Percentiles rank a stretch among this genome's conserved stretches.
Evolutionary conservation across 2,113 vertebrate species (phyloP).

Genomic region (Muntiacus muntjak): DNA sequence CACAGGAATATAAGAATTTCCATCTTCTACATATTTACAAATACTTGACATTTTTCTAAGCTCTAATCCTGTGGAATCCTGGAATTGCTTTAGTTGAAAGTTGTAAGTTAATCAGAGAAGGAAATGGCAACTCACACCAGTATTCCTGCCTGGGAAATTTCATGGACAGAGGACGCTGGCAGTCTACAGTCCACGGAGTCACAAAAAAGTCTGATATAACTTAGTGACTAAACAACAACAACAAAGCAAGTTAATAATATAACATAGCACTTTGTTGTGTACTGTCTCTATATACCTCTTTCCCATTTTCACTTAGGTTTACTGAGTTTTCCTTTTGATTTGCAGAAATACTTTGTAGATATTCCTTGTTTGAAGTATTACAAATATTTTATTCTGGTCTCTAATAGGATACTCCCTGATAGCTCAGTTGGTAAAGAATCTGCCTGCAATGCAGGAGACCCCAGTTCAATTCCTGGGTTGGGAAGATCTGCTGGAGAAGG

Average conservation of each 20-base stretch:
- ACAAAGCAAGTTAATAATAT: background rate
- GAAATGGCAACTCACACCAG: background rate
- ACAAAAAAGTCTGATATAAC: background rate
- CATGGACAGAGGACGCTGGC: background rate
- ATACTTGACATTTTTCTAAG: background rate
- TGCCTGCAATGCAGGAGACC: background rate
- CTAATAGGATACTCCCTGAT: background rate
- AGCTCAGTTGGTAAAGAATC: background rate
- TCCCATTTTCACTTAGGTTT: background rate
- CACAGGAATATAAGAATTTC: background rate
- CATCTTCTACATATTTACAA: background rate
- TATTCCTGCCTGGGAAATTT: background rate
- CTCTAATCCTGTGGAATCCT: background rate
- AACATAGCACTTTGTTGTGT: background rate
- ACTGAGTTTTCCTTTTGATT: background rate
- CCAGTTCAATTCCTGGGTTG: background rate
- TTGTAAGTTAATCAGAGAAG: background rate
- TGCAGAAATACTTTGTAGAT: background rate
- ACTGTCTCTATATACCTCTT: background rate
- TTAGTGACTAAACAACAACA: background rate
- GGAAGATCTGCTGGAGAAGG: background rate
- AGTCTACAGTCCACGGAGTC: background rate
- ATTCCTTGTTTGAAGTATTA: background rate
- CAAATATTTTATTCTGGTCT: background rate
- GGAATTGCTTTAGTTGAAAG: background rate